Base-by-base conservation (phyloP, 2,888 invertebrate species). In the Erebia epiphron region DNA sequence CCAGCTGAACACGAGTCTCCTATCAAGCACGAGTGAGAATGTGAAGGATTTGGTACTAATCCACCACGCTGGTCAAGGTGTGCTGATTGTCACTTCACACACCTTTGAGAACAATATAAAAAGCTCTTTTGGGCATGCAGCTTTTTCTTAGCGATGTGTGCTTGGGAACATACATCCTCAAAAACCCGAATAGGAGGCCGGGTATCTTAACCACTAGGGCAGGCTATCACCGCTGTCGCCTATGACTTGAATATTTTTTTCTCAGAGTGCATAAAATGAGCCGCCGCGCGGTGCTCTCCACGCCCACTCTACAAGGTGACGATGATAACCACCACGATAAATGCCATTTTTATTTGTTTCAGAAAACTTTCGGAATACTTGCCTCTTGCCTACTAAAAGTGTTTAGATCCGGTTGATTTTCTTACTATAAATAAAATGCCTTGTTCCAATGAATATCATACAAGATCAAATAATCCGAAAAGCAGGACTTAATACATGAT, bases 241-340 rank as follows among this genome's bases (percentile, higher is more conserved):
- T 77, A 67, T 84, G 70, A 75, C 72, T 85, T 82, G 70, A 50
- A 64, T 26, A 76, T 78, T 82, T 81, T 76, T 79, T 76, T 75
- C 73, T 76, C 77, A 81, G 81, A 82, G 80, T 82, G 76, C 76
- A 73, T 78, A 77, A 83, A 83, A 86, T 85, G 82, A 80, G 80
- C 78, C 80, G 79, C 81, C 76, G 82, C 79, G 86, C 84, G 82
- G 80, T 80, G 80, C 82, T 81, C 81, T 73, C 67, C 82, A 77
- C 79, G 75, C 79, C 79, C 71, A 73, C 78, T 75, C 57, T 69
- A 70, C 87, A 86, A 86, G 83, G 83, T 84, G 85, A 70, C 79
- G 78, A 80, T 79, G 72, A 82, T 80, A 82, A 83, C 81, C 76
- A 82, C 78, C 78, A 75, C 76, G 73, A 75, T 76, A 73, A 70